Conservation (phyloP, 2,888 invertebrate genomes). For the Arge pagana region DNA sequence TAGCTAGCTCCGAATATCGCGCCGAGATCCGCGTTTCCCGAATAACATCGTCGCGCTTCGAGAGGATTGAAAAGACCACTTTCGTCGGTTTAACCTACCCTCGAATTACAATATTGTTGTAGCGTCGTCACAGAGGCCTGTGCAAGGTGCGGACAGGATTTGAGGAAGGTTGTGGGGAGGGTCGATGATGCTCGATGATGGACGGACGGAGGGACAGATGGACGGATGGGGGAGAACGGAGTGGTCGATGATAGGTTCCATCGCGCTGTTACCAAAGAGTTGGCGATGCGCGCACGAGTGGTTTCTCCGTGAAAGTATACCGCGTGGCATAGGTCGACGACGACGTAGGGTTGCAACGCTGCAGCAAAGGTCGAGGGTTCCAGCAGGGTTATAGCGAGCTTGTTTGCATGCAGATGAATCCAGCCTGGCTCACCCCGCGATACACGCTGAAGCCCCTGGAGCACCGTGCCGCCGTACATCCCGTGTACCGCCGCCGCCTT, state of each 20-base stretch:
- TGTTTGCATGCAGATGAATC: conserved; percentile 56
- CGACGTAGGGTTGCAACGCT: conserved; percentile 15
- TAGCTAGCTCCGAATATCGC: too few species aligned
- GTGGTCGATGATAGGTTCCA: conserved; percentile 19
- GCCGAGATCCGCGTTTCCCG: too few species aligned
- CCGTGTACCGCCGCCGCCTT: neutral
- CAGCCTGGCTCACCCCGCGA: neutral
- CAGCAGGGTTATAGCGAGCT: conserved; percentile 44
- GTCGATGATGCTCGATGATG: too few species aligned
- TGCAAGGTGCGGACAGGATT: too few species aligned
- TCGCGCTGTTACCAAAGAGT: conserved; percentile 43
- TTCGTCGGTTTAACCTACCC: too few species aligned
- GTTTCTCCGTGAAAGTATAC: conserved; percentile 28
- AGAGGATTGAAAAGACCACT: too few species aligned
- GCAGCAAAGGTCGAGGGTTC: conserved; percentile 12
- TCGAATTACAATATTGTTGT: too few species aligned
- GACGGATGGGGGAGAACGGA: conserved; percentile 10
- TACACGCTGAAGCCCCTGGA: neutral
- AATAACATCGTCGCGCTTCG: too few species aligned
- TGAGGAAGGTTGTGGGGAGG: too few species aligned
- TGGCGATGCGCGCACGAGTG: conserved; percentile 46
- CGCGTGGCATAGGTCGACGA: conserved; percentile 21
- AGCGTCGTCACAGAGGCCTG: too few species aligned
- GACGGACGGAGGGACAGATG: neutral
- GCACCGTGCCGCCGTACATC: neutral